Percentiles rank a stretch among this genome's conserved stretches.
Evolutionary conservation across 2,888 invertebrate genomes (phyloP).

Genomic region (Morinoia aosen): DNA sequence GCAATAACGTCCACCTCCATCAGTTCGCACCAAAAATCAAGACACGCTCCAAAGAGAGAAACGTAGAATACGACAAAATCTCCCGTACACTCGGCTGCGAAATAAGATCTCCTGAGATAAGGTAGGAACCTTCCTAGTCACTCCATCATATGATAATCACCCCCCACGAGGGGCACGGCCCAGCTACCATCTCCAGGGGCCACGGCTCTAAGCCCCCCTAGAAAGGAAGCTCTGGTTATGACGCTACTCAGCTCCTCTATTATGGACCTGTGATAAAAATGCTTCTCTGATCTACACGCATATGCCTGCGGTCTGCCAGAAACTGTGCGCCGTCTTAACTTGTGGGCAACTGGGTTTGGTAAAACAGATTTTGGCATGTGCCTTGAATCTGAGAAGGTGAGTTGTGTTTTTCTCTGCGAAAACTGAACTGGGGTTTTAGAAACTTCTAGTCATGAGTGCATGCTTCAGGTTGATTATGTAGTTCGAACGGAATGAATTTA

Average conservation of each 20-base stretch:
- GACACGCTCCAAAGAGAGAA: neutral
- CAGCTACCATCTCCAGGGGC: neutral
- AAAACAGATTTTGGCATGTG: neutral
- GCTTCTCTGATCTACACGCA: neutral
- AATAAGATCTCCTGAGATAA: neutral
- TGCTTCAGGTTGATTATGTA: too few relatives aligned
- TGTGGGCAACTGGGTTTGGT: neutral
- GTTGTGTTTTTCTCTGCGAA: neutral
- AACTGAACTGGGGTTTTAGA: neutral
- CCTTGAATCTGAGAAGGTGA: neutral
- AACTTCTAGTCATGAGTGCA: too few relatives aligned
- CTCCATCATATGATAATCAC: neutral
- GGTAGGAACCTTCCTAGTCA: neutral
- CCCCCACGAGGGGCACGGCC: neutral
- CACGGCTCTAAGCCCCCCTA: neutral
- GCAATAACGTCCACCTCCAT: neutral
- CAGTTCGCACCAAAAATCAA: neutral
- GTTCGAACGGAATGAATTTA: too few relatives aligned
- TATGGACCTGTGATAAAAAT: neutral
- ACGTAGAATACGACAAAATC: neutral
- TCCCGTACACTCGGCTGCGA: neutral
- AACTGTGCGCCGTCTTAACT: neutral
- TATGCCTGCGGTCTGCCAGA: neutral
- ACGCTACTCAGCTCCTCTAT: constrained; percentile 1
- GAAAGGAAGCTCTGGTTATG: neutral